Base-by-base conservation (phyloP, 1,140 invertebrate species). In the Archegozetes longisetosus region DNA sequence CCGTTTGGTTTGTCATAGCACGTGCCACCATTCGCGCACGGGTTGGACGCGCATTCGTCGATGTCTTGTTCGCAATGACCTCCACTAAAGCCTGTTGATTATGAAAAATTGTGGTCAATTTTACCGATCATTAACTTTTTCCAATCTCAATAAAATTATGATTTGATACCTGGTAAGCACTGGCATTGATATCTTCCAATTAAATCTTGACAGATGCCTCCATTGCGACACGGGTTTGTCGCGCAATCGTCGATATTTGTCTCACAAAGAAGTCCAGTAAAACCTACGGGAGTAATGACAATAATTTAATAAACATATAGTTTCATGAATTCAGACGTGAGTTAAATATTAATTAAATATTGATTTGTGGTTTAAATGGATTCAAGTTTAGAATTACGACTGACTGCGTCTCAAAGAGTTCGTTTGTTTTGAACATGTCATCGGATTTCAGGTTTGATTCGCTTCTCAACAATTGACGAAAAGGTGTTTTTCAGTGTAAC, bases 141-240 rank as follows among this genome's bases (percentile, higher is more conserved):
- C 2, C 58, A 59, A 57, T 23, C 13, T 51, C 54, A 53, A 12
- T 9, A 6, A 53, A 26, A 12, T 12, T 6, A 53, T 12, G 22
- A 47, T n/a, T 12, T 12, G 20, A 29, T 55, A 52, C 93, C 83
- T 0, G 81, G 81, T 63, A 86, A 83, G 70, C 90, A 95, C 0
- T 84, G 73, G 63, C 90, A 95, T 0, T 0, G 88, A 88, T 58
- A 89, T 80, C 0, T 87, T 69, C 91, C 89, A 69, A 89, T 83
- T 0, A 87, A 86, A 49, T 69, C 63, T 4, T 71, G 40, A 6
- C 89, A 92, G 61, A 83, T 84, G 12, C 88, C 88, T 64, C 86
- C 87, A 66, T 84, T 88, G 67, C 86, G 86, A 67, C 90, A 94
- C 0, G 89, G 87, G 26, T 72, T 68, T 25, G 81, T 83, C 1